Conservation (phyloP, 2,888 invertebrate species). For the Elgonia sp. region DNA sequence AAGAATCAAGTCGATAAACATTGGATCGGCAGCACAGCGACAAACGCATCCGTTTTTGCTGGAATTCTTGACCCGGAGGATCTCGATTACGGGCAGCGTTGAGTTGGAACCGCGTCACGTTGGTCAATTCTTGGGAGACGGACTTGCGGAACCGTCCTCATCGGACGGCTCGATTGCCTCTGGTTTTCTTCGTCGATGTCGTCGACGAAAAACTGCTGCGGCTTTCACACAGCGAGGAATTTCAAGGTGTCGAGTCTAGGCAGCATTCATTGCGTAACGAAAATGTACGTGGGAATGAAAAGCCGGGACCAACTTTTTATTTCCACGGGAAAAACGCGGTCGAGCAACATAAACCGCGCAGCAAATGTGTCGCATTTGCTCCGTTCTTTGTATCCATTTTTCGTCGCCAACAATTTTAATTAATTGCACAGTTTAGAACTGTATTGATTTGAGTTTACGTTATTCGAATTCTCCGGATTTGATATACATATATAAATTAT, state of each 20-base stretch:
- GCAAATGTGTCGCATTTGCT: constrained; percentile 43
- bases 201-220: constrained; percentile 68
- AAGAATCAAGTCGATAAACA: constrained; percentile 24
- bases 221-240: constrained; percentile 68
- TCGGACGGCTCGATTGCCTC: constrained; percentile 71
- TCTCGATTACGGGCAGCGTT: constrained; percentile 79
- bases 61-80: constrained; percentile 82
- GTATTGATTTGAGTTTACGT: not conserved
- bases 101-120: constrained; percentile 83
- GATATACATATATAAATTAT: no score
- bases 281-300: constrained; percentile 69
- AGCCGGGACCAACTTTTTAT: constrained; percentile 49
- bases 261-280: constrained; percentile 62
- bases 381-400: not conserved
- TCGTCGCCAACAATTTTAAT: constrained; percentile 51
- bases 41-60: constrained; percentile 73
- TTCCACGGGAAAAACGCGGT: constrained; percentile 54
- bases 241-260: constrained; percentile 67
- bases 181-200: constrained; percentile 46
- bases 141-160: constrained; percentile 71
- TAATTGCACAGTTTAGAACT: constrained; percentile 37
- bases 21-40: constrained; percentile 31
- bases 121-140: constrained; percentile 71
- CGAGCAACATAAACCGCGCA: constrained; percentile 24
- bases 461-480: not conserved